Conservation (phyloP, 2,797 vertebrate species). For the Nannoperca australis region DNA sequence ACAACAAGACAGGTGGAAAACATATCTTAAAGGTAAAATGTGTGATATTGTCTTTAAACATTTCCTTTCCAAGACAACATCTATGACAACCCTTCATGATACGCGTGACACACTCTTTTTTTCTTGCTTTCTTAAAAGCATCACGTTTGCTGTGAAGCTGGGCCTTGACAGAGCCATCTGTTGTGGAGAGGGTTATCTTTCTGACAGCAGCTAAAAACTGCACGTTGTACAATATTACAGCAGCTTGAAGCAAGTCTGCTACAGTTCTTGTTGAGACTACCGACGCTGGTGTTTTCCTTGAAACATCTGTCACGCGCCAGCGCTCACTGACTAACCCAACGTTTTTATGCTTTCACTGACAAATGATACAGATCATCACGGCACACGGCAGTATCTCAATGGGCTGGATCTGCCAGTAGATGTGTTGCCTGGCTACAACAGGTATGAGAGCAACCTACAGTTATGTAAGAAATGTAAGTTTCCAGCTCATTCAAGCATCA, state of each 20-base stretch:
- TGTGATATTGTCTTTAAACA: slow-evolving; percentile 21
- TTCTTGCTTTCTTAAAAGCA: slow-evolving; percentile 22
- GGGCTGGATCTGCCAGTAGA: slow-evolving; percentile 1
- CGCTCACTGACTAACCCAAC: slow-evolving; percentile 1
- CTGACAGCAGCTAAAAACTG: slow-evolving; percentile 42
- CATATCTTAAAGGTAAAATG: slow-evolving; percentile 7
- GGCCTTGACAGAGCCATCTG: slow-evolving; percentile 14
- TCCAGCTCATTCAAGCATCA: not conserved
- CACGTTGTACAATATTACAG: slow-evolving; percentile 23
- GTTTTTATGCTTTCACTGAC: slow-evolving; percentile 12
- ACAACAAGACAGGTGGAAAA: slow-evolving; percentile 33
- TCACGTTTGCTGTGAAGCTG: slow-evolving; percentile 17
- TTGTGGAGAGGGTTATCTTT: slow-evolving; percentile 9
- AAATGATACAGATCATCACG: slow-evolving; percentile 27
- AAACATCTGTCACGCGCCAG: slow-evolving; percentile 7
- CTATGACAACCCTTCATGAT: not conserved
- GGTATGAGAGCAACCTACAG: slow-evolving; percentile 6
- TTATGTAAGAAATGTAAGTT: not conserved
- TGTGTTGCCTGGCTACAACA: not conserved
- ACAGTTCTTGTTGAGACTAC: slow-evolving; percentile 7
- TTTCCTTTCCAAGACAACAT: slow-evolving; percentile 16
- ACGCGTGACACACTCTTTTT: slow-evolving; percentile 1
- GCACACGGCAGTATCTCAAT: slow-evolving; percentile 9
- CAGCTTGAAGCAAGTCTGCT: not conserved
- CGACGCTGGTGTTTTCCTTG: not conserved